A percentile compares a stretch with the other conserved stretches of the same genome.
Conservation (phyloP, 2,888 invertebrate species). For the Folsomia candida region DNA sequence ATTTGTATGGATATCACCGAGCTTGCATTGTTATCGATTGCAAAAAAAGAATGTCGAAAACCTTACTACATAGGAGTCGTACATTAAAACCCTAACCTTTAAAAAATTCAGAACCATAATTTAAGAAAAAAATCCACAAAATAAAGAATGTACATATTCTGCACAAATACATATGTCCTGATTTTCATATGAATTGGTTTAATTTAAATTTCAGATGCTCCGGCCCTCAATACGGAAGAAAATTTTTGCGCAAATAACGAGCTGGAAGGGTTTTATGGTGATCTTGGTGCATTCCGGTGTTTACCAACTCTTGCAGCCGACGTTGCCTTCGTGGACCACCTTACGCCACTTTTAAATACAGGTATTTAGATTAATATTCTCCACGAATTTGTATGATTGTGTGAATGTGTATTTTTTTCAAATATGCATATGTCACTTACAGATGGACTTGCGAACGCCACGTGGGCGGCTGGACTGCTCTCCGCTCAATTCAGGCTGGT, state of each 20-base stretch:
- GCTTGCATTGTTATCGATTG: not conserved
- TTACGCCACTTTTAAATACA: slow-evolving; percentile 48
- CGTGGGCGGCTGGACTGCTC: slow-evolving; percentile 52
- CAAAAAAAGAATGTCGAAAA: too few species aligned
- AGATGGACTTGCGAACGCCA: slow-evolving; percentile 49
- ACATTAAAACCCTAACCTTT: too few species aligned
- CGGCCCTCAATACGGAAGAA: slow-evolving; percentile 39
- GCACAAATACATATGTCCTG: too few species aligned
- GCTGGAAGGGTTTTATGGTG: slow-evolving; percentile 49
- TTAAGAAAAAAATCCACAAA: too few species aligned
- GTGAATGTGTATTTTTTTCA: too few species aligned
- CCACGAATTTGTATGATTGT: not conserved
- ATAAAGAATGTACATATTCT: too few species aligned
- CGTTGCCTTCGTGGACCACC: slow-evolving; percentile 50
- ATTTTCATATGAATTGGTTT: not conserved
- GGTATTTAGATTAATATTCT: slow-evolving; percentile 26
- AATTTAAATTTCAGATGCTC: slow-evolving; percentile 36
- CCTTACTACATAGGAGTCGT: too few species aligned
- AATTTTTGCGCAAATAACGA: slow-evolving; percentile 49
- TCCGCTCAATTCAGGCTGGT: slow-evolving; percentile 53
- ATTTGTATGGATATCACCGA: too few species aligned
- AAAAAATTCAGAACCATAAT: too few species aligned
- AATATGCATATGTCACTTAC: not conserved
- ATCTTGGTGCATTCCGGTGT: slow-evolving; percentile 49
- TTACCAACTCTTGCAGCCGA: slow-evolving; percentile 47